Base-by-base conservation (phyloP, 1,140 invertebrate genomes). In the Magallana angulata region DNA sequence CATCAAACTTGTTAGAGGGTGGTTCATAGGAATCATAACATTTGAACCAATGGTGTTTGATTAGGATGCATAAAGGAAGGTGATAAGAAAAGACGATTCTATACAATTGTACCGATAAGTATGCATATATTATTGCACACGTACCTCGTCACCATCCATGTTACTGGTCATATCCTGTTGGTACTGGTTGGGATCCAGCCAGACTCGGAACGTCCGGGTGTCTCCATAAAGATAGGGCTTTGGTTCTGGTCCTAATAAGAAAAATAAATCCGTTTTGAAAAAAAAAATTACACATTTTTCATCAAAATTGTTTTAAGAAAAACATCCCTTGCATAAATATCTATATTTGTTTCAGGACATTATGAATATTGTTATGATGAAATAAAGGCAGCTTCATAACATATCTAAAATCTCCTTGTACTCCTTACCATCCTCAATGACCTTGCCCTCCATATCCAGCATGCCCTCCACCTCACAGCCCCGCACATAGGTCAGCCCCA, bases 401-500 rank as follows among this genome's bases (percentile, higher is more conserved):
- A 24, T 24, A 24, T 24, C 60, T 12, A 12, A 11, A 62, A 62
- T 62, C n/a, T 80, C 12, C 36, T 12, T 4, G 7, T 18, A 7
- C 14, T 11, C 80, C 91, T 87, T 88, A 94, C 94, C 98, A 95
- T 99, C 99, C 95, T 99, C 99, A 85, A 99, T 99, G 1, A 99
- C 97, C 90, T 98, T 96, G 0, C 99, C 99, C 90, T 98, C 97
- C 24, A 97, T 97, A 94, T 99, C 98, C n/a, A 99, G 94, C 97
- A 99, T 98, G 16, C 99, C 99, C 95, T 99, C 99, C 36, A 99
- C 97, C 95, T 99, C 99, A 95, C 99, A 99, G 0, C 99, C 99
- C 62, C 99, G 96, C 0, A 99, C 98, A 93, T 97, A 98, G 0
- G 96, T 96, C 80, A 99, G 95, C 1, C 98, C 98, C 60, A 98